Conservation (phyloP, 2,797 vertebrate genomes). For the Chiloscyllium punctatum region DNA sequence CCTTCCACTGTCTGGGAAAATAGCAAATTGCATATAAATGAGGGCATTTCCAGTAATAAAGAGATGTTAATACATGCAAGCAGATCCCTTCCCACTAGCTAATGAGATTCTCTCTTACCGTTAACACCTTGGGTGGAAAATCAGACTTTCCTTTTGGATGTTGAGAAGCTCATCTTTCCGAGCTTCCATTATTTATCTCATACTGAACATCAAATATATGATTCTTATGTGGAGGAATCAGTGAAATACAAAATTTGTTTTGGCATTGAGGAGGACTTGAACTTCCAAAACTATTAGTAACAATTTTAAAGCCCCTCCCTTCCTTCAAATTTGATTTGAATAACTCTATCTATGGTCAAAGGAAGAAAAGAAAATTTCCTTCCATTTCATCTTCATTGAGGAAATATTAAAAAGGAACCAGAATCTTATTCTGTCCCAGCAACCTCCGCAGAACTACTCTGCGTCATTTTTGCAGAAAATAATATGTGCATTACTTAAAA, state of each 20-base stretch:
- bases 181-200: neutral
- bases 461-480: neutral
- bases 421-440: conserved; percentile 7
- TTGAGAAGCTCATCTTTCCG: no score
- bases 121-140: no score
- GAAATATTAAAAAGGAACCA: neutral
- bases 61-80: no score
- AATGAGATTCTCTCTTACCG: no score
- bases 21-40: no score
- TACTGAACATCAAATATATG: neutral
- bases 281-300: neutral
- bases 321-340: neutral
- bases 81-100: no score
- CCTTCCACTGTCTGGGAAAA: no score
- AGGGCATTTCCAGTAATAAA: no score
- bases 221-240: neutral
- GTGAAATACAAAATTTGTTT: neutral
- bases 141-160: no score
- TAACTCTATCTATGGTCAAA: neutral
- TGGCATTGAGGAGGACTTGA: neutral
- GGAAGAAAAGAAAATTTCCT: neutral
- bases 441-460: neutral
- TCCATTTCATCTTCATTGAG: neutral
- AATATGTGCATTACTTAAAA: neutral
- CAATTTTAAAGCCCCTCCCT: neutral